phyloP scores from a whole-genome alignment of 2,797 vertebrate genomes.

The Rhabdophis nuchalis region DNA sequence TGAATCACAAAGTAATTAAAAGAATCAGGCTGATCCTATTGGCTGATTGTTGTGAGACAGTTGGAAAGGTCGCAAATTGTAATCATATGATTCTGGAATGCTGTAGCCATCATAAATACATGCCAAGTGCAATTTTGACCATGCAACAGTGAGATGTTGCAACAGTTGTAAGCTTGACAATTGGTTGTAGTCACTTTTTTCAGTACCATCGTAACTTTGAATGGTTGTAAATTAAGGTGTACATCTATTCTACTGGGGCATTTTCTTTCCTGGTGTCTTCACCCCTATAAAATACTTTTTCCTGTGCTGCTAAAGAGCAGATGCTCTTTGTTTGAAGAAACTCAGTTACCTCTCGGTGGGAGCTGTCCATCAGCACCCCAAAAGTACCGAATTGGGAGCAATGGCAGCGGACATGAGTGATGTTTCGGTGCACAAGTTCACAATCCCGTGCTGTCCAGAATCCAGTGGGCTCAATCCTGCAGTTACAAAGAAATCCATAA shows the following conservation, averaged over 20 bases:
- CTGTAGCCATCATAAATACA: background rate
- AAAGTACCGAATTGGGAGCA: conserved; percentile 93
- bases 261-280: background rate
- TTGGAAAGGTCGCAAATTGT: background rate
- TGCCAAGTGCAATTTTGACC: background rate
- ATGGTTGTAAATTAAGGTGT: background rate
- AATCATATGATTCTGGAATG: background rate
- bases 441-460: conserved; percentile 95
- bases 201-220: background rate
- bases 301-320: no score
- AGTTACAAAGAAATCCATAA: conserved; percentile 50
- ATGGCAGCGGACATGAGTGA: conserved; percentile 92
- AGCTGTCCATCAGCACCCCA: conserved; percentile 96
- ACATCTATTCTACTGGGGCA: background rate
- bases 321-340: background rate
- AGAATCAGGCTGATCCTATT: background rate
- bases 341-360: conserved; percentile 87
- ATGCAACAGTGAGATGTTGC: background rate
- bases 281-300: background rate
- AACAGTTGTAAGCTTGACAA: background rate
- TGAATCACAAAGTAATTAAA: background rate
- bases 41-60: background rate
- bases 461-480: conserved; percentile 77
- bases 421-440: conserved; percentile 91
- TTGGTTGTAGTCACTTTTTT: background rate